Percentiles rank a stretch among this genome's conserved stretches.
Conservation (phyloP, 2,888 invertebrate species). For the Metellina segmentata region DNA sequence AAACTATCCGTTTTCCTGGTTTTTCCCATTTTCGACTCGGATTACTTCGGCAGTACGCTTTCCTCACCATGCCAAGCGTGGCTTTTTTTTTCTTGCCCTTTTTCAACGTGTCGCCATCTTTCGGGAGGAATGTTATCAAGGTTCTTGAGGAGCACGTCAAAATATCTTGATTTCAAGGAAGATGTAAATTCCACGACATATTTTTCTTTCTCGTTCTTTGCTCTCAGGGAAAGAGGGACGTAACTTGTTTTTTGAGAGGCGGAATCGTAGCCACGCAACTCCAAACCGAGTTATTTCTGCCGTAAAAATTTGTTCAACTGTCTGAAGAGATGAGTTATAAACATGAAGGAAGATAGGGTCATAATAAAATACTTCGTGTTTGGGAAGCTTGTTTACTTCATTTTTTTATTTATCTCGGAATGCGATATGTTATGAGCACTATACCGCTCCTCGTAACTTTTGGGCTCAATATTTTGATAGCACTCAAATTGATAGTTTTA, state of each 20-base stretch:
- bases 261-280: too few relatives aligned
- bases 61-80: background rate
- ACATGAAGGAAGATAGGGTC: too few relatives aligned
- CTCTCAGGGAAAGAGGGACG: background rate
- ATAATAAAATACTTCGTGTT: too few relatives aligned
- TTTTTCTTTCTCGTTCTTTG: background rate
- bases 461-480: too few relatives aligned
- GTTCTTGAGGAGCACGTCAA: background rate
- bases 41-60: slow-evolving; percentile 37
- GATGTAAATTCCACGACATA: background rate
- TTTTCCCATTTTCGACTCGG: slow-evolving; percentile 55
- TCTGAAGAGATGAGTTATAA: too few relatives aligned
- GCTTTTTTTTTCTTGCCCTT: background rate
- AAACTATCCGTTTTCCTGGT: slow-evolving; percentile 31
- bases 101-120: slow-evolving; percentile 22
- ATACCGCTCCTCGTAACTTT: too few relatives aligned
- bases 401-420: too few relatives aligned
- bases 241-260: background rate
- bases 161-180: background rate
- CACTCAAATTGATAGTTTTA: too few relatives aligned
- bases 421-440: too few relatives aligned
- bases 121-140: background rate
- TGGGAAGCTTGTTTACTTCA: too few relatives aligned
- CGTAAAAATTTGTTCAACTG: too few relatives aligned
- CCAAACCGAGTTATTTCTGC: too few relatives aligned